Conservation (phyloP, 2,888 invertebrate species). For the Anaspis maculata region DNA sequence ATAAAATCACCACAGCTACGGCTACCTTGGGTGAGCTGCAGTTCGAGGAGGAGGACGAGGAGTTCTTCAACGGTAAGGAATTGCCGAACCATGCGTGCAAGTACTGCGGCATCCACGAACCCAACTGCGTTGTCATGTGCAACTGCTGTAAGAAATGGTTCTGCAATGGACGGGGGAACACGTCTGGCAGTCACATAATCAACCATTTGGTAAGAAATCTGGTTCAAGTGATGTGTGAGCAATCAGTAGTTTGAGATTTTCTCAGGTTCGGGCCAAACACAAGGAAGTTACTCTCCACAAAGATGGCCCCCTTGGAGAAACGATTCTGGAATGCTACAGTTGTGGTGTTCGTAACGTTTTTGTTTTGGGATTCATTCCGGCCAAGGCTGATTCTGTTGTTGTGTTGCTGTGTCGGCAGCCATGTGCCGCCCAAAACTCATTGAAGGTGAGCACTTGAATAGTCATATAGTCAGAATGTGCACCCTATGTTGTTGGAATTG, state of each 20-base stretch:
- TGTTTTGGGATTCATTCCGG: constrained; percentile 97
- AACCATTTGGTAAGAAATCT: constrained; percentile 76
- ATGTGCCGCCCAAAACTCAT: constrained; percentile 92
- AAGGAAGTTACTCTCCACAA: constrained; percentile 97
- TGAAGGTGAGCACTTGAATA: constrained; percentile 51
- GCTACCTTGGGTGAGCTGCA: constrained; percentile 80
- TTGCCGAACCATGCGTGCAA: constrained; percentile 96
- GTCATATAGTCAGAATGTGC: background rate
- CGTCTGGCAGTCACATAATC: constrained; percentile 96
- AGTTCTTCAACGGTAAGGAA: constrained; percentile 76
- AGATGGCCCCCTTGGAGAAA: constrained; percentile 96
- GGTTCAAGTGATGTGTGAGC: background rate
- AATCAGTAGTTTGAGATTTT: constrained; percentile 1
- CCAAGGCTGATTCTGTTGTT: constrained; percentile 97
- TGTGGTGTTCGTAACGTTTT: constrained; percentile 98
- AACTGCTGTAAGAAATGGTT: constrained; percentile 99
- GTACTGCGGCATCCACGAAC: constrained; percentile 98
- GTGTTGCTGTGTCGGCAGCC: constrained; percentile 95
- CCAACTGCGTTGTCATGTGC: constrained; percentile 95
- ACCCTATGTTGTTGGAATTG: no score
- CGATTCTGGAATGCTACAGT: constrained; percentile 95
- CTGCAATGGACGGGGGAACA: constrained; percentile 97
- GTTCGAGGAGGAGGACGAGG: constrained; percentile 93
- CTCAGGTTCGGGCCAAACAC: constrained; percentile 78
- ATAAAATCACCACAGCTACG: constrained; percentile 58